These are phyloP conservation scores for Anoplophora glabripennis DNA, from an alignment of 1,140 invertebrate genomes.

Conservation along the genomic window DNA sequence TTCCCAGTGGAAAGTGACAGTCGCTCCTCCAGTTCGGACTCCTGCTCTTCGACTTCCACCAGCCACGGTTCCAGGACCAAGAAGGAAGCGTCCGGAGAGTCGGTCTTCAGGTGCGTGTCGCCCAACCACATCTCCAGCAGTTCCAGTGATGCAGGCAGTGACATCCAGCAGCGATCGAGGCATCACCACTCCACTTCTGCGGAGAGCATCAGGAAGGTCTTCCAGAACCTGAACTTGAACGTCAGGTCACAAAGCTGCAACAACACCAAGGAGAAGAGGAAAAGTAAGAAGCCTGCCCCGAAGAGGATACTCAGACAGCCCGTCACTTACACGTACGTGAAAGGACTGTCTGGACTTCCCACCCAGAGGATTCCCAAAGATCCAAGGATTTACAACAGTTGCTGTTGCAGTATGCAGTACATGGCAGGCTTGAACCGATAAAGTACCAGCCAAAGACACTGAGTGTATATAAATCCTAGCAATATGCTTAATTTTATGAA, in stretches of 20 bases:
- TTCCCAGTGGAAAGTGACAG: constrained; percentile 55
- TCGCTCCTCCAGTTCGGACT: constrained; percentile 56
- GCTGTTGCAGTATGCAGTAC: constrained; percentile 44
- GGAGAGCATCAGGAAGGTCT: constrained; percentile 64
- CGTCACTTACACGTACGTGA: constrained; percentile 73
- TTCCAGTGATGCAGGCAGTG: constrained; percentile 59
- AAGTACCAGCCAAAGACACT: not conserved
- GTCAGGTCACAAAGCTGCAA: constrained; percentile 61
- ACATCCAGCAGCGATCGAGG: constrained; percentile 53
- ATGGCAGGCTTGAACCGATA: constrained; percentile 47
- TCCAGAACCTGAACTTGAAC: constrained; percentile 64
- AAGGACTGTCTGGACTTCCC: constrained; percentile 73
- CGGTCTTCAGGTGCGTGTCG: constrained; percentile 37
- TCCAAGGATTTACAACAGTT: constrained; percentile 32
- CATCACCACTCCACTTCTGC: constrained; percentile 59
- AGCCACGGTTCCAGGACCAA: constrained; percentile 45
- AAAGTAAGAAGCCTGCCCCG: constrained; percentile 59
- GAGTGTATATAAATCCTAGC: not conserved
- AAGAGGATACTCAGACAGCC: constrained; percentile 70
- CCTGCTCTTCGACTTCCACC: constrained; percentile 51
- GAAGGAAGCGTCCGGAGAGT: constrained; percentile 30
- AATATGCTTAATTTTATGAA: not conserved
- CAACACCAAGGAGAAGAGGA: constrained; percentile 51
- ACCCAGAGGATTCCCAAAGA: constrained; percentile 71
- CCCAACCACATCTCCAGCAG: constrained; percentile 55